Base-by-base conservation (phyloP, 2,113 vertebrate genomes). In the Chionis minor region DNA sequence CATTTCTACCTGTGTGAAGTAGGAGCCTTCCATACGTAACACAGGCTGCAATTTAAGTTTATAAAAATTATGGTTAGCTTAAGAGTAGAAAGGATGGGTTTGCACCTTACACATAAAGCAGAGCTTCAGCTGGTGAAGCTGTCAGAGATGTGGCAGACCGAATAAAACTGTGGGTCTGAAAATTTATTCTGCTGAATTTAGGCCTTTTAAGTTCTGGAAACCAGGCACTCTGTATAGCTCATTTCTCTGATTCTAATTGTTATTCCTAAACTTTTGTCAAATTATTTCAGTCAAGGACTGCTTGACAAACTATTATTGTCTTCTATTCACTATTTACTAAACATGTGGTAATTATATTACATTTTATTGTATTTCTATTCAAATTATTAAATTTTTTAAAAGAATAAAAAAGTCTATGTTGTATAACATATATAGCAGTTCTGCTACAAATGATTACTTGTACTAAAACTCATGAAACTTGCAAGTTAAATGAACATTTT, bases 381-480 rank as follows among this genome's bases (percentile, higher is more conserved):
- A 63, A 40, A 91, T 79, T 84, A 59, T 27, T 7, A 61, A 26
- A 2, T 22, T 12, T 69, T 92, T 81, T 62, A 45, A 71, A 66
- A 42, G 44, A 17, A 54, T 77, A 75, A 65, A 71, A 56, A 62
- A 21, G 10, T 28, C 8, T 28, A 0, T 67, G 5, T 38, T 62
- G 9, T 32, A 10, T 69, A 72, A 71, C n/a, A 81, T 78, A 19
- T 18, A 17, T 9, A 55, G 22, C 4, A 66, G 8, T 58, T 91
- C 30, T 81, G 47, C 35, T 77, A 35, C 35, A 70, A 75, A 28
- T 58, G 10, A 82, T 55, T 72, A 14, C 32, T 87, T 51, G 3
- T 90, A 32, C 35, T 92, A 45, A 89, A 90, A 82, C 12, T 81
- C 77, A 62, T 40, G 65, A 72, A 96, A 88, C 81, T 47, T 90